phyloP scores from a whole-genome alignment of 2,113 vertebrate species.

The Lophochroa leadbeateri region DNA sequence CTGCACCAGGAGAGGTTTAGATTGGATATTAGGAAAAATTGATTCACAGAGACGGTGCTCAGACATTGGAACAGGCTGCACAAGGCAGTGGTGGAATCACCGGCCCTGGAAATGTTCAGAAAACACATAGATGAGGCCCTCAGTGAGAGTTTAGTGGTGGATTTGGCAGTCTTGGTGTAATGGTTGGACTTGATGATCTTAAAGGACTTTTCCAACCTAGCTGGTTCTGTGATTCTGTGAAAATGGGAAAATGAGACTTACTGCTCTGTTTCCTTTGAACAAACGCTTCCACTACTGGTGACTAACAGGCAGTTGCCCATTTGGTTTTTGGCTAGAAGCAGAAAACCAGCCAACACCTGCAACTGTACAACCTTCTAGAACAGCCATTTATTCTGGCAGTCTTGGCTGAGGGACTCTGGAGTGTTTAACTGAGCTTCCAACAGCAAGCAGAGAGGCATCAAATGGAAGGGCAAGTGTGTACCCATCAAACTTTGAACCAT shows the following conservation, averaged over 20 bases:
- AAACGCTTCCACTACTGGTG: not conserved
- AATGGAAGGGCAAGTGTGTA: not conserved
- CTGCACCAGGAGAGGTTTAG: not conserved
- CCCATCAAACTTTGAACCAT: not conserved
- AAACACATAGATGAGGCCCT: not conserved
- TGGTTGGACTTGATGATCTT: not conserved
- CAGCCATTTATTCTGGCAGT: not conserved
- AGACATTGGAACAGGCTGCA: not conserved
- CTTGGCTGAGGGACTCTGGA: not conserved
- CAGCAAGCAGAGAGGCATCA: not conserved
- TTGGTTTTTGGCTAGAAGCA: not conserved
- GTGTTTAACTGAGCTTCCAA: not conserved
- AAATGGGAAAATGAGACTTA: not conserved
- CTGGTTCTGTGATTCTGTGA: not conserved
- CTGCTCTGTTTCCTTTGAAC: not conserved
- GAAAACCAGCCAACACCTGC: not conserved
- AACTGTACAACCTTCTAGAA: not conserved
- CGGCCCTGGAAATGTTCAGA: not conserved
- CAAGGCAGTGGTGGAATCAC: not conserved
- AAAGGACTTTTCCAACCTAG: not conserved
- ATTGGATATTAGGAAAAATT: not conserved
- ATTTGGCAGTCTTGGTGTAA: not conserved
- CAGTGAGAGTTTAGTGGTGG: not conserved
- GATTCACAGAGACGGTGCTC: not conserved
- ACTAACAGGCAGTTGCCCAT: not conserved